phyloP scores from a whole-genome alignment of 2,888 invertebrate genomes.

The Idaea aversata region DNA sequence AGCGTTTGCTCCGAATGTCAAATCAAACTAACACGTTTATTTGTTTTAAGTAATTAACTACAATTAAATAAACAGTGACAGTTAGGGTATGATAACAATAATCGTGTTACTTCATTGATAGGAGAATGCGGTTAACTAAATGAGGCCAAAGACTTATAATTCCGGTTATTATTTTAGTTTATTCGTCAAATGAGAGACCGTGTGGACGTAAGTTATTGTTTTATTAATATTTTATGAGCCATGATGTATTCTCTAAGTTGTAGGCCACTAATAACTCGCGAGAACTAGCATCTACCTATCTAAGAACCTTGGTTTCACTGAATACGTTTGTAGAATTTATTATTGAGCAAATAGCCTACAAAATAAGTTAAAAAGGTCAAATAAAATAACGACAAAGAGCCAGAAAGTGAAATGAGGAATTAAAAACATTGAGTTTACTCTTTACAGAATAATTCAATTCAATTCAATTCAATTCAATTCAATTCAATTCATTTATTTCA shows the following conservation, averaged over 20 bases:
- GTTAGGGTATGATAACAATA: constrained; percentile 35
- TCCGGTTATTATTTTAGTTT: constrained; percentile 41
- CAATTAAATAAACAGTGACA: constrained; percentile 35
- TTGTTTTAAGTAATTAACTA: constrained; percentile 16
- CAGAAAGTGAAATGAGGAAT: no score
- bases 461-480: no score
- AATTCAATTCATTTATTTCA: no score
- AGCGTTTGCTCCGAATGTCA: constrained; percentile 6
- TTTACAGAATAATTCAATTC: no score
- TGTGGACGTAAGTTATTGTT: neutral
- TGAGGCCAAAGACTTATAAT: constrained; percentile 54
- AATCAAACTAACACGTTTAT: constrained; percentile 14
- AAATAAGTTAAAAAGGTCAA: constrained; percentile 9
- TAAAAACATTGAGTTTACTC: no score
- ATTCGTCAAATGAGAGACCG: constrained; percentile 20
- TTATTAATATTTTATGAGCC: neutral
- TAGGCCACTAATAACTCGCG: no score
- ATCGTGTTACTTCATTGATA: constrained; percentile 42
- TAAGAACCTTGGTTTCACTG: constrained; percentile 10
- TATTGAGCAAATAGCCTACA: constrained; percentile 16
- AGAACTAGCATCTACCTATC: constrained; percentile 10
- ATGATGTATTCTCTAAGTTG: no score
- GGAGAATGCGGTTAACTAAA: constrained; percentile 45
- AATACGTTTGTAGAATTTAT: neutral
- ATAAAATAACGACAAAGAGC: no score